These are phyloP conservation scores for Caenorhabditis sp. DNA, from an alignment of 2,888 invertebrate species.

Conservation along the genomic window DNA sequence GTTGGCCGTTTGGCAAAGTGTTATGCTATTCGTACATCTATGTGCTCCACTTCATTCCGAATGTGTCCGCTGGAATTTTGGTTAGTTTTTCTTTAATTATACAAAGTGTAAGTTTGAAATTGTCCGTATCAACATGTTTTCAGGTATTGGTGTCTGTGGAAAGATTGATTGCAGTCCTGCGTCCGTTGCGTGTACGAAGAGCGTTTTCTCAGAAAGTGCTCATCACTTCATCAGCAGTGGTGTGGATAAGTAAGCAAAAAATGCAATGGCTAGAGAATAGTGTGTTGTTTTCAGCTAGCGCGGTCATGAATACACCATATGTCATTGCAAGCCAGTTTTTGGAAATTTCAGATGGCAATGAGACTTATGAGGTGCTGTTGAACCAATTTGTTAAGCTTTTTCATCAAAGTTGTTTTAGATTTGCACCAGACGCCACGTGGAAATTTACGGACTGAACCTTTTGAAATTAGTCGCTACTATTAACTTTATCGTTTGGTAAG, in stretches of 20 bases:
- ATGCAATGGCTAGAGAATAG: background rate
- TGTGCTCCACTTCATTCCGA: conserved; percentile 90
- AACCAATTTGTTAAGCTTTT: too few species aligned
- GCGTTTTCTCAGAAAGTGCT: conserved; percentile 75
- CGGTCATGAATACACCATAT: conserved; percentile 80
- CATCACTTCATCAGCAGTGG: conserved; percentile 72
- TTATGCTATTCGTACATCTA: conserved; percentile 95
- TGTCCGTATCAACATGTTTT: conserved; percentile 19
- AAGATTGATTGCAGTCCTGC: conserved; percentile 79
- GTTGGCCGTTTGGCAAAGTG: conserved; percentile 86
- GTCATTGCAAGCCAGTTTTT: conserved; percentile 77
- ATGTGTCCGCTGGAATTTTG: conserved; percentile 93
- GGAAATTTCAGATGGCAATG: conserved; percentile 71
- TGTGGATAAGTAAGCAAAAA: conserved; percentile 74
- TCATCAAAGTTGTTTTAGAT: conserved; percentile 72
- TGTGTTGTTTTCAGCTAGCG: conserved; percentile 62
- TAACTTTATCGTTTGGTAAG: conserved; percentile 80
- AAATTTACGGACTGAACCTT: conserved; percentile 74
- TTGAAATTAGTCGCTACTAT: conserved; percentile 78
- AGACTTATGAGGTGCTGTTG: conserved; percentile 63
- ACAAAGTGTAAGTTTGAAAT: background rate
- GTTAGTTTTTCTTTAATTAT: conserved; percentile 85
- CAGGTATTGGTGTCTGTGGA: conserved; percentile 81
- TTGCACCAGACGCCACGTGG: conserved; percentile 73
- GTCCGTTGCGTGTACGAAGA: conserved; percentile 79